Evolutionary conservation across 2,113 vertebrate species (phyloP).

Genomic region (Porphyrio hochstetteri): DNA sequence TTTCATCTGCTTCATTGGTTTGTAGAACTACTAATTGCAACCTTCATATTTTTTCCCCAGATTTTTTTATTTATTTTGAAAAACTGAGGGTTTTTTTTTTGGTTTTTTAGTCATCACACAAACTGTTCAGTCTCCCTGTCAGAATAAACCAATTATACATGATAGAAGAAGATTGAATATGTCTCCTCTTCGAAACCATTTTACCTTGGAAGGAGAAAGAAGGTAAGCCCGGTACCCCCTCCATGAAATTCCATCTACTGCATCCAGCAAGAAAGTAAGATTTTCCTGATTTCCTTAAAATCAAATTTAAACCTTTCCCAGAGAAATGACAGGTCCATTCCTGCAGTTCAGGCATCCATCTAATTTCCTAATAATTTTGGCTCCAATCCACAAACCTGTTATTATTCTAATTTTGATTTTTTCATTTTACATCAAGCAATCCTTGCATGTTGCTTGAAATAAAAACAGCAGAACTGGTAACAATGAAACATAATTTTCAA

Average conservation of each 20-base stretch:
- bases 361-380: constrained; percentile 41
- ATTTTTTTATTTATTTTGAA: not conserved
- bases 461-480: constrained; percentile 12
- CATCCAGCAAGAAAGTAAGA: not conserved
- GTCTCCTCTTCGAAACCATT: not conserved
- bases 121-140: not conserved
- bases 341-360: not conserved
- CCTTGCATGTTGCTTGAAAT: constrained; percentile 55
- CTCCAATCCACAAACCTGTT: constrained; percentile 32
- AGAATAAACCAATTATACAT: not conserved
- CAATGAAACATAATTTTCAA: not conserved
- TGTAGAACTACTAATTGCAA: not conserved
- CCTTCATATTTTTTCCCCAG: not conserved
- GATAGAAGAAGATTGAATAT: not conserved
- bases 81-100: not conserved
- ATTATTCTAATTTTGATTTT: not conserved
- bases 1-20: not conserved
- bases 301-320: not conserved
- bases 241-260: not conserved
- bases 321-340: not conserved
- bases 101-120: not conserved
- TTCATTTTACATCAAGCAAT: constrained; percentile 53
- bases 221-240: not conserved
- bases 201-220: not conserved
- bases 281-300: not conserved